Percentiles rank a stretch among this genome's conserved stretches.
These are phyloP conservation scores for Synergus umbraculus DNA, from an alignment of 2,888 invertebrate genomes.

Conservation along the genomic window DNA sequence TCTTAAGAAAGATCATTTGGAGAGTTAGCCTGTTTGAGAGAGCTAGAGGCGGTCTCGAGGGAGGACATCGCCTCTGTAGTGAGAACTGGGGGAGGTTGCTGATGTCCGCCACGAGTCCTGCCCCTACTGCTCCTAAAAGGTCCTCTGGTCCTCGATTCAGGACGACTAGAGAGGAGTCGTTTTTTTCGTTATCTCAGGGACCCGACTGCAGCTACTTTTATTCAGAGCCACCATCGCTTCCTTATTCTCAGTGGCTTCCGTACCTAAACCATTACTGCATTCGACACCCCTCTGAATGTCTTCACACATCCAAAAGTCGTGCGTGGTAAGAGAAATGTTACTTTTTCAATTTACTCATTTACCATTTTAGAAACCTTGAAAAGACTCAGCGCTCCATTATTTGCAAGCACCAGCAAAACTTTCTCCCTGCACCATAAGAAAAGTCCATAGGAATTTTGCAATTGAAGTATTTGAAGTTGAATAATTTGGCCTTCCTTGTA, in stretches of 20 bases:
- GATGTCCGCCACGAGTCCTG: slow-evolving; percentile 72
- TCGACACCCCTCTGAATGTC: slow-evolving; percentile 75
- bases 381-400: too few relatives aligned
- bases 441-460: too few relatives aligned
- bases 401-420: too few relatives aligned
- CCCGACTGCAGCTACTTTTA: slow-evolving; percentile 53
- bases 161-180: slow-evolving; percentile 56
- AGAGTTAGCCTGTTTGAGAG: slow-evolving; percentile 45
- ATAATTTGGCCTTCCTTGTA: too few relatives aligned
- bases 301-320: slow-evolving; percentile 76
- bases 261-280: slow-evolving; percentile 67
- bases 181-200: slow-evolving; percentile 53
- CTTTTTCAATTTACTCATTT: slow-evolving; percentile 3
- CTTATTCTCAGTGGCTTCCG: slow-evolving; percentile 61
- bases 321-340: slow-evolving; percentile 67
- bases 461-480: too few relatives aligned
- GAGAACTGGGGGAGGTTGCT: slow-evolving; percentile 66
- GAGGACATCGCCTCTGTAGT: slow-evolving; percentile 59
- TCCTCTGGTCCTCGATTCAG: slow-evolving; percentile 61
- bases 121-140: slow-evolving; percentile 63
- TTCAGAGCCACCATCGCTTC: slow-evolving; percentile 55
- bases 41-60: slow-evolving; percentile 55
- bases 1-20: slow-evolving; percentile 3
- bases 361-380: too few relatives aligned
- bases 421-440: too few relatives aligned